Evolutionary conservation across 2,797 vertebrate genomes (phyloP).

Genomic region (Peromyscus melanophrys): DNA sequence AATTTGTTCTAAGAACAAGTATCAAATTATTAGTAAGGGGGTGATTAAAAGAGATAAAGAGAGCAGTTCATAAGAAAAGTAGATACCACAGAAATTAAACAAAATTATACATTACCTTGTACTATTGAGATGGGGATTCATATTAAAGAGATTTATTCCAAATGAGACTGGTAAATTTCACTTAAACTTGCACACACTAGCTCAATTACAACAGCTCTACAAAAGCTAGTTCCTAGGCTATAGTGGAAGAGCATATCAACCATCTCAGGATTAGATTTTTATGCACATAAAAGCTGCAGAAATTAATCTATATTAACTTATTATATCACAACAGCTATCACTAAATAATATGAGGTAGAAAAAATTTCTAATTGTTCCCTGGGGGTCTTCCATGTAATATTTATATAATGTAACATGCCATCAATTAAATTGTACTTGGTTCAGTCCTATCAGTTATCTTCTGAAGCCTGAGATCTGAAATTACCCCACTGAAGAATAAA

Average conservation of each 20-base stretch:
- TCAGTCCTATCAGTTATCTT: conserved; percentile 59
- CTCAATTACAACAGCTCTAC: conserved; percentile 46
- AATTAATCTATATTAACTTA: conserved; percentile 74
- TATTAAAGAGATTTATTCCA: conserved; percentile 53
- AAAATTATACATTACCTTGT: conserved; percentile 44
- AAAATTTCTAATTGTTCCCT: conserved; percentile 68
- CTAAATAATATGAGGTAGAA: conserved; percentile 69
- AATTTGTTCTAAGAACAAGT: conserved; percentile 40
- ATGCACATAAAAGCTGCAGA: conserved; percentile 36
- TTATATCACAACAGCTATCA: conserved; percentile 50
- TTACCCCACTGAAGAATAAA: conserved; percentile 63
- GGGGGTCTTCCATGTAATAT: conserved; percentile 60
- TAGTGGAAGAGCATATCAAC: conserved; percentile 30
- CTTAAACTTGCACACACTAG: conserved; percentile 62
- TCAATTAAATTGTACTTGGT: conserved; percentile 65
- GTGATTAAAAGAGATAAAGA: conserved; percentile 43
- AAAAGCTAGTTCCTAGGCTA: conserved; percentile 42
- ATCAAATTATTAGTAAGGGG: conserved; percentile 1
- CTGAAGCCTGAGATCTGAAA: conserved; percentile 55
- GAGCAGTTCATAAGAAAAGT: conserved; percentile 17
- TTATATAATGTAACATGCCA: conserved; percentile 52
- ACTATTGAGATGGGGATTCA: conserved; percentile 22
- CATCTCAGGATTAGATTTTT: conserved; percentile 58
- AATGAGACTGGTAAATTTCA: conserved; percentile 59
- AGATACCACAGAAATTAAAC: conserved; percentile 42